Evolutionary conservation across 2,797 vertebrate genomes (phyloP), one percentile per base, ranked within the genome.

Genomic region (Ptychadena robeensis): DNA sequence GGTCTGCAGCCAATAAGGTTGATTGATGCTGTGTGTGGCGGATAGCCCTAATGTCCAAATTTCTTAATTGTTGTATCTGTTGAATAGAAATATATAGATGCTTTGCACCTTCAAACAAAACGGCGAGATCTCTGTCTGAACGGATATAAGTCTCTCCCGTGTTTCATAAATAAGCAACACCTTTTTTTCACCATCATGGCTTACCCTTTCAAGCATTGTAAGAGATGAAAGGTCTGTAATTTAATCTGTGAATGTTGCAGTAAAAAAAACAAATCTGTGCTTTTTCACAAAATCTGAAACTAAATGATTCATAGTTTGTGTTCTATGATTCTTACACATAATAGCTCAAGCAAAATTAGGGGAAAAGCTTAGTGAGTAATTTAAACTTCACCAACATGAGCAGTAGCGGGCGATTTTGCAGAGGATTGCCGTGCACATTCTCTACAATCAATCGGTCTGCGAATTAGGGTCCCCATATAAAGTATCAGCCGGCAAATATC

Each of bases 1-100:
- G 96, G 96, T 93, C 32, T 28, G 32, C 44, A 87, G 91, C 95
- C 95, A 93, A 73, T 88, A 90, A 94, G 95, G 93, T 89, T 92
- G 91, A 95, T 95, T 93, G 95, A 96, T 93, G 80, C 87, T 86
- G 85, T 88, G 85, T 88, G 81, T 91, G 90, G 89, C 85, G 88
- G 83, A 82, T 63, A 38, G 76, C 86, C 76, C 6, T 87, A 86
- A 5, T 78, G 88, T 91, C 85, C 88, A 28, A 88, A 63, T 88
- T 80, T 40, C 28, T 59, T 74, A 10, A 61, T 37, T 74, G 27
- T 81, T 59, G 1, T 34, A 68, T 76, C 25, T 10, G 38, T 67
- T 34, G 8, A 14, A 31, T 75, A 37, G 15, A 64, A 63, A 28
- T 48, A 77, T 44, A 75, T 57, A 75, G 77, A 80, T 64, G 57